phyloP scores from a whole-genome alignment of 2,888 invertebrate species.

The Neria commutata region DNA sequence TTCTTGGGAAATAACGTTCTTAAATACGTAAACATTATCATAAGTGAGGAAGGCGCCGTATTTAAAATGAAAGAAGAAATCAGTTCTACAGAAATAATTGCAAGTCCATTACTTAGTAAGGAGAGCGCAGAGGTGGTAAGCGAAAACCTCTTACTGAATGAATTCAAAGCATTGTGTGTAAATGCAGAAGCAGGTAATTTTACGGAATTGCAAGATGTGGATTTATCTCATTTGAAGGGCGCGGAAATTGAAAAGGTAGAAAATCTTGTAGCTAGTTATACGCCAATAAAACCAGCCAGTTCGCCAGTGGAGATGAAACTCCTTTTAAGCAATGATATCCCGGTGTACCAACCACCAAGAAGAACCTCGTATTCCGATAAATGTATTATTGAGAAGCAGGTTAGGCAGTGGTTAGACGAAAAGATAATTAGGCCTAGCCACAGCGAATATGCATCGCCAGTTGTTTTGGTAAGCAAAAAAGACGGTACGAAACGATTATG shows the following conservation, averaged over 20 bases:
- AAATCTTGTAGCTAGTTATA: neutral
- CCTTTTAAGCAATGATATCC: slow-evolving; percentile 4
- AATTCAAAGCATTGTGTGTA: neutral
- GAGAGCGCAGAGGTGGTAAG: neutral
- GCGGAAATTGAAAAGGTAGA: neutral
- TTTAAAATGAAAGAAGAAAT: neutral
- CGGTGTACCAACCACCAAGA: slow-evolving; percentile 12
- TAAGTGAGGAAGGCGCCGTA: neutral
- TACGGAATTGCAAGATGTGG: neutral
- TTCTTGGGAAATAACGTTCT: slow-evolving; percentile 15
- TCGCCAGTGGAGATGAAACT: neutral
- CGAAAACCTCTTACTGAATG: neutral
- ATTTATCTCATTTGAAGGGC: slow-evolving; percentile 2
- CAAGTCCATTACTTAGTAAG: neutral
- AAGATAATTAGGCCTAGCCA: slow-evolving; percentile 9
- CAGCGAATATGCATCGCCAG: slow-evolving; percentile 15
- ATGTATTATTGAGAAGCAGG: slow-evolving; percentile 5
- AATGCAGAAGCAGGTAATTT: neutral
- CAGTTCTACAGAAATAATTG: neutral
- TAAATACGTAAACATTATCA: neutral
- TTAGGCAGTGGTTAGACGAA: slow-evolving; percentile 13
- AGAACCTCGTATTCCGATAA: slow-evolving; percentile 7
- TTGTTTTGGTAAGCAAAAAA: slow-evolving; percentile 28
- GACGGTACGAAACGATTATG: slow-evolving; percentile 23
- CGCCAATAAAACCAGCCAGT: neutral